Conservation (phyloP, 2,113 vertebrate genomes). For the Dipodomys ordii region DNA sequence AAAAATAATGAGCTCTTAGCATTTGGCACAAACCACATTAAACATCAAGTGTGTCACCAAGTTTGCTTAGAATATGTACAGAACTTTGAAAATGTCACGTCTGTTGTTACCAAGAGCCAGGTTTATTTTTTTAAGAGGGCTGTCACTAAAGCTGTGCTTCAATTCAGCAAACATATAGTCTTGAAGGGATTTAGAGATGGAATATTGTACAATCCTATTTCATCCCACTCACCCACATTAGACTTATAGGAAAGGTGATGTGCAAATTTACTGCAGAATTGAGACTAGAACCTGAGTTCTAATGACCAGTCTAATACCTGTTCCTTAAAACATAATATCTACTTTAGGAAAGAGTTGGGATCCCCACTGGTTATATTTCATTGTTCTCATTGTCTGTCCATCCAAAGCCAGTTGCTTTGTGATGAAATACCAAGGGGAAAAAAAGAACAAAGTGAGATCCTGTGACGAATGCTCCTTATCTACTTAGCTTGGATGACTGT, state of each 20-base stretch:
- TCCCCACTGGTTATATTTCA: neutral
- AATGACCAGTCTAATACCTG: neutral
- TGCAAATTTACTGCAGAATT: constrained; percentile 27
- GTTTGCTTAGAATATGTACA: constrained; percentile 59
- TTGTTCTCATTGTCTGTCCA: neutral
- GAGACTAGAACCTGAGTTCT: neutral
- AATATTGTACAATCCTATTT: constrained; percentile 37
- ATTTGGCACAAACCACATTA: constrained; percentile 73
- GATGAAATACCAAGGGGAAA: constrained; percentile 18
- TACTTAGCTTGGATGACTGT: neutral
- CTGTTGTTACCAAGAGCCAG: constrained; percentile 70
- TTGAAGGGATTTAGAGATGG: constrained; percentile 41
- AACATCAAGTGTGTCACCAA: constrained; percentile 72
- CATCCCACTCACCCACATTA: constrained; percentile 14
- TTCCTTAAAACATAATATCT: constrained; percentile 21
- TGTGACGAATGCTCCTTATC: constrained; percentile 1
- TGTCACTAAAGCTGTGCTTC: constrained; percentile 54
- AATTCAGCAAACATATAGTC: constrained; percentile 51
- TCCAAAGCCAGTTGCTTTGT: neutral
- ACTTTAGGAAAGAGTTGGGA: neutral
- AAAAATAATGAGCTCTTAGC: constrained; percentile 74
- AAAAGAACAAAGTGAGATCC: constrained; percentile 42
- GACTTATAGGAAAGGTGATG: constrained; percentile 18
- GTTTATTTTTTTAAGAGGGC: constrained; percentile 9
- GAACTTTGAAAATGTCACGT: constrained; percentile 72